Conservation (phyloP, 2,113 vertebrate genomes). For the Cinclus cinclus region DNA sequence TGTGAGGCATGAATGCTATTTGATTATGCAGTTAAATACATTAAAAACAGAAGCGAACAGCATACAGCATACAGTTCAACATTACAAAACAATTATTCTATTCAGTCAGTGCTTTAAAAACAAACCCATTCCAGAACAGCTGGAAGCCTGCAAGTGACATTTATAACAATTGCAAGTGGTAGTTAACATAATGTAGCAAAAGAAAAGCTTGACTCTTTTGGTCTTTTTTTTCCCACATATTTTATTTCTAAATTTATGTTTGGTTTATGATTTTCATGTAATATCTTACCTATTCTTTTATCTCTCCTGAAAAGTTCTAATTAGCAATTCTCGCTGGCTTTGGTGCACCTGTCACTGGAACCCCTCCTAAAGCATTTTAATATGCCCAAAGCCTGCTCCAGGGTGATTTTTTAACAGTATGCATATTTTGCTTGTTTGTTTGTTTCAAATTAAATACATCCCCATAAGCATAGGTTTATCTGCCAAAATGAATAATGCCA, state of each 20-base stretch:
- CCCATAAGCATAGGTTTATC: not conserved
- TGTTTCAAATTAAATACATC: not conserved
- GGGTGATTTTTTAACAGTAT: not conserved
- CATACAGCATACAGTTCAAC: not conserved
- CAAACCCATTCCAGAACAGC: slow-evolving; percentile 53
- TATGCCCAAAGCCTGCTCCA: not conserved
- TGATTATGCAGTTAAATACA: slow-evolving; percentile 51
- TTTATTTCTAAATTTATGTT: slow-evolving; percentile 25
- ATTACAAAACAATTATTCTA: slow-evolving; percentile 61
- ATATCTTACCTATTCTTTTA: not conserved
- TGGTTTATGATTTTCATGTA: slow-evolving; percentile 5
- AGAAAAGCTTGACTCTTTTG: not conserved
- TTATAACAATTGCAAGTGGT: slow-evolving; percentile 19
- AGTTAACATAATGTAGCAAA: slow-evolving; percentile 45
- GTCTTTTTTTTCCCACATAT: not conserved
- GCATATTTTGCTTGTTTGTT: not conserved
- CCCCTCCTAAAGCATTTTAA: not conserved
- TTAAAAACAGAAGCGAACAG: slow-evolving; percentile 34
- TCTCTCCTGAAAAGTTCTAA: slow-evolving; percentile 11
- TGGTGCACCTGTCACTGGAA: not conserved
- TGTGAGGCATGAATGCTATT: not conserved
- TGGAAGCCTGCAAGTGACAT: slow-evolving; percentile 57
- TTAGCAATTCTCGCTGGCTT: slow-evolving; percentile 5
- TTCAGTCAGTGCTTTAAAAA: slow-evolving; percentile 56
- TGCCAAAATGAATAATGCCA: not conserved